Evolutionary conservation across 1,140 invertebrate species (phyloP).

Genomic region (Drosophila kikkawai): DNA sequence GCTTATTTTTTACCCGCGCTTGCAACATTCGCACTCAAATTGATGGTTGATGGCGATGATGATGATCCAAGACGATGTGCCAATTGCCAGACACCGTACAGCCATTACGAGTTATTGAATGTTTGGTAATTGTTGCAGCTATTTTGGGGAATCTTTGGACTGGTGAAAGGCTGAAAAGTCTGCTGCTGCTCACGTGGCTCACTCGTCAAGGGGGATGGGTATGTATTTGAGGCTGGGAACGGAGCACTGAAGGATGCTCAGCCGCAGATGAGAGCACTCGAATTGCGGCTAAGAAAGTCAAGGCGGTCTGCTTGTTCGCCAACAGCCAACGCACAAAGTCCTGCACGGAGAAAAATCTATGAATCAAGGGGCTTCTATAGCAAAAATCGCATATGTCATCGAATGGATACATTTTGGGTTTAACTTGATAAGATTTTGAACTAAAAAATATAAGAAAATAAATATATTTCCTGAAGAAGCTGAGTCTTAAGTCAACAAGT

Average conservation of each 20-base stretch:
- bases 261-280: slow-evolving; percentile 31
- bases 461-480: accelerated
- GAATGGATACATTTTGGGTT: neutral
- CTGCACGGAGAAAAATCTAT: slow-evolving; percentile 18
- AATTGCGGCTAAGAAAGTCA: slow-evolving; percentile 63
- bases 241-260: slow-evolving; percentile 42
- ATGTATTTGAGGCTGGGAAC: neutral
- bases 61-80: slow-evolving; percentile 62
- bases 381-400: neutral
- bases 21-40: slow-evolving; percentile 72
- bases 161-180: slow-evolving; percentile 52
- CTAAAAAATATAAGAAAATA: too few species aligned
- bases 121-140: slow-evolving; percentile 69
- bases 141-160: slow-evolving; percentile 36
- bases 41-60: slow-evolving; percentile 63
- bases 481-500: too few species aligned
- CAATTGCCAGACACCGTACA: slow-evolving; percentile 57
- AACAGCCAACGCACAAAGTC: slow-evolving; percentile 30
- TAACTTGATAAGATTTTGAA: too few species aligned
- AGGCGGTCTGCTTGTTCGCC: slow-evolving; percentile 57
- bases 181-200: slow-evolving; percentile 41
- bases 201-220: slow-evolving; percentile 7
- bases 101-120: slow-evolving; percentile 56
- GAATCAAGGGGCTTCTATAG: neutral
- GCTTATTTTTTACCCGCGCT: slow-evolving; percentile 26